Evolutionary conservation across 1,140 invertebrate species (phyloP), one percentile per base, ranked within the genome.

Genomic region (Zaprionus davidi): DNA sequence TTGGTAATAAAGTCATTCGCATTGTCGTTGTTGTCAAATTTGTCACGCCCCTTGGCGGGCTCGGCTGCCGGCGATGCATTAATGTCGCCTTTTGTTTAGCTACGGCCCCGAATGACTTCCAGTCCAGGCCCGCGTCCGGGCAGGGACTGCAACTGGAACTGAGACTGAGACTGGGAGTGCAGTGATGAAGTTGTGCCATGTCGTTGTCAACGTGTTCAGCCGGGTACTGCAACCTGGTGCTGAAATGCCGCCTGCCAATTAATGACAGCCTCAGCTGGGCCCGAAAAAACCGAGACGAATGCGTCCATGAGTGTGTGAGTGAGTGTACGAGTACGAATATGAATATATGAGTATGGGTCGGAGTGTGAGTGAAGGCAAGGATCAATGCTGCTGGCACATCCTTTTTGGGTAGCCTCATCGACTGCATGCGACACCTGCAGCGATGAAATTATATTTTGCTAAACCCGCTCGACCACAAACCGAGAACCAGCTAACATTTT

Each of bases 21-120:
- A 69, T 60, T 81, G 70, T 46, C 53, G 38, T 76, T 79, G 82
- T 88, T 71, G 79, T 82, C 78, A 71, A 87, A 91, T 87, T 91
- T 85, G 88, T 91, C 87, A 91, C 88, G 88, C 88, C 87, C 88
- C 88, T 90, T 90, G 82, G 78, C 73, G 83, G 73, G 56, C 65
- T 68, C 70, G 79, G 82, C 83, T 85, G 83, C 78, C 71, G 79
- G 82, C 87, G 75, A 72, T 88, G 84, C 85, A 90, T 88, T 88
- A 88, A 84, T 90, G 85, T 85, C 78, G 81, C 78, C 84, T 75
- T 88, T 88, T 88, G 85, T 88, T 83, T 88, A 72, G 72, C 73
- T 51, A 66, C 64, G 70, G 66, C 55, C 22, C 41, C 41, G 41
- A 46, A n/a, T 44, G 38, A 56, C 51, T 46, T 72, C 63, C 49